Conservation (phyloP, 2,113 vertebrate genomes). For the Prochilodus magdalenae region DNA sequence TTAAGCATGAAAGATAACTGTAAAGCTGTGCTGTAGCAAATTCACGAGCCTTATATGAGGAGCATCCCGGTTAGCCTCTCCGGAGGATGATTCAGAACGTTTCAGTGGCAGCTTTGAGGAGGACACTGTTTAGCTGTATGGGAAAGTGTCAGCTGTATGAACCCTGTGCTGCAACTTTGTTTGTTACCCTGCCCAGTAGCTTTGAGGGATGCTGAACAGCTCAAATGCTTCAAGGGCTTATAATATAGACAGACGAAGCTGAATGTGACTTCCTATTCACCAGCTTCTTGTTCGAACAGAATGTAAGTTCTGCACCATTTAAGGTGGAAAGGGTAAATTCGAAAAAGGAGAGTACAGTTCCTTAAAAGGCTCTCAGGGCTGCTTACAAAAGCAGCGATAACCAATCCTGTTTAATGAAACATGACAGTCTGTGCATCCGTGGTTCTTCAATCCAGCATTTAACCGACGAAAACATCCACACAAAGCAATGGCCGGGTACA, state of each 20-base stretch:
- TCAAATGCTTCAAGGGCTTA: background rate
- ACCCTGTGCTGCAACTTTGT: slow-evolving; percentile 22
- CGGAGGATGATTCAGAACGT: background rate
- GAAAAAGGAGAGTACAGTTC: no score
- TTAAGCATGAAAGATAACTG: background rate
- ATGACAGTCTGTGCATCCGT: background rate
- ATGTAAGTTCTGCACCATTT: no score
- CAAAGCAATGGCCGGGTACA: background rate
- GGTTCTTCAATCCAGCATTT: background rate
- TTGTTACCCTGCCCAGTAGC: no score
- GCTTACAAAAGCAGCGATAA: background rate
- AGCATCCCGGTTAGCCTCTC: background rate
- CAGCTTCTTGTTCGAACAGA: no score
- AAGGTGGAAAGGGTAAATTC: no score
- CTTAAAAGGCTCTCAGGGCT: background rate
- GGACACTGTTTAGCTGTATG: background rate
- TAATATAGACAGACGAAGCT: no score
- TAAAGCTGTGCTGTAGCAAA: background rate
- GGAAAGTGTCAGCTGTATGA: background rate
- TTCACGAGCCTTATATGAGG: no score
- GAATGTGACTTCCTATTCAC: no score
- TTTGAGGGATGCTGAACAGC: no score
- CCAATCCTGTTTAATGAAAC: background rate
- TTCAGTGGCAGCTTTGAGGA: background rate
- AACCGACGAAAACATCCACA: background rate